Conservation (phyloP, 2,797 vertebrate species). For the Lepilemur ruficaudatus region DNA sequence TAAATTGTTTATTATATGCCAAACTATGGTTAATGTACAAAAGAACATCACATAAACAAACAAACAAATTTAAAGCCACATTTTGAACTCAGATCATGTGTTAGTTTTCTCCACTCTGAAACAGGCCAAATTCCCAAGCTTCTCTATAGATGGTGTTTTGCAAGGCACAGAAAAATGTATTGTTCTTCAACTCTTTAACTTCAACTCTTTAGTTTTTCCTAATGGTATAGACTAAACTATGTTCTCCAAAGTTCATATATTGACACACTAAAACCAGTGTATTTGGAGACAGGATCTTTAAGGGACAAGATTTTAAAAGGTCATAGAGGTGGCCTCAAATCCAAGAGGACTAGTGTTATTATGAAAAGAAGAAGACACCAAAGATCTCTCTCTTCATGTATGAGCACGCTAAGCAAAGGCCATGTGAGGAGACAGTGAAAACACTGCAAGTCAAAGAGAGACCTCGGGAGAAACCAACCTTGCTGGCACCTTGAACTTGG, state of each 20-base stretch:
- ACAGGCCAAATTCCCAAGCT: background rate
- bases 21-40: background rate
- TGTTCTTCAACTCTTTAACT: background rate
- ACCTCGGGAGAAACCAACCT: background rate
- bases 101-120: background rate
- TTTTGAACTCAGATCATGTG: background rate
- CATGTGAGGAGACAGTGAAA: rapidly evolving
- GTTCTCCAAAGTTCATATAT: rapidly evolving
- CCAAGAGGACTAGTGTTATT: background rate
- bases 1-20: background rate
- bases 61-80: background rate
- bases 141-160: background rate
- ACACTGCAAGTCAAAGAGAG: background rate
- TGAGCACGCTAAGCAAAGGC: background rate
- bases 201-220: background rate
- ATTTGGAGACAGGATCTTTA: background rate
- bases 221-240: background rate
- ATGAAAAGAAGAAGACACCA: background rate
- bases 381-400: background rate
- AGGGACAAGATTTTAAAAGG: background rate
- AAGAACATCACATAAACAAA: background rate
- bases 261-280: background rate
- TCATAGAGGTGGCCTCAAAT: rapidly evolving
- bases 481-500: background rate
- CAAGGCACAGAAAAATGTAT: background rate